Percentiles rank a stretch among this genome's conserved stretches.
Conservation (phyloP, 35 echinoderm and acorn worm genomes). For the Apostichopus californicus region DNA sequence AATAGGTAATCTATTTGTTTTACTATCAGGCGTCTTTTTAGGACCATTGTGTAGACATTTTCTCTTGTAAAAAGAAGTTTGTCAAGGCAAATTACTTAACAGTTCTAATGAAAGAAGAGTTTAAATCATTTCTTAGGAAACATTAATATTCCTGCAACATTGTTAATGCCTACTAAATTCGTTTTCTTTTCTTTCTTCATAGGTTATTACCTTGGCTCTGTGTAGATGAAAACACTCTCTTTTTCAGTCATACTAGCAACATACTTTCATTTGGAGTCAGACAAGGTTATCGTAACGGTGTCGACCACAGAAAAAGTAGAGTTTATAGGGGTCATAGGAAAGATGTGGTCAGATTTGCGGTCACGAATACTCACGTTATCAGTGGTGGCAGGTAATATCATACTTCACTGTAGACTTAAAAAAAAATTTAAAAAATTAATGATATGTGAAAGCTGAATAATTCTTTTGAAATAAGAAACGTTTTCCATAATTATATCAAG, state of each 20-base stretch:
- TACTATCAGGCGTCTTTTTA: too few relatives aligned
- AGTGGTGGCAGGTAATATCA: conserved; percentile 40
- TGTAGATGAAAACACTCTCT: conserved; percentile 5
- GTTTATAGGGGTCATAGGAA: conserved; percentile 12
- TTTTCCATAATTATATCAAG: too few relatives aligned
- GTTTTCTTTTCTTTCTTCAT: background rate
- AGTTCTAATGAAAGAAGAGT: too few relatives aligned
- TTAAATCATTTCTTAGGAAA: background rate
- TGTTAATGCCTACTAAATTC: background rate
- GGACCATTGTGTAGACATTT: too few relatives aligned
- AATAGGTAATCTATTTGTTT: too few relatives aligned
- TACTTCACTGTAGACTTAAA: too few relatives aligned
- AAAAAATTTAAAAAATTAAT: too few relatives aligned
- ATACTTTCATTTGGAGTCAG: background rate
- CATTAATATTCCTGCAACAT: background rate
- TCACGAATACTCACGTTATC: conserved; percentile 16
- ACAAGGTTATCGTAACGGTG: background rate
- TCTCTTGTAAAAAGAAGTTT: too few relatives aligned
- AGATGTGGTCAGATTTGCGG: conserved; percentile 45
- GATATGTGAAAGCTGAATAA: too few relatives aligned
- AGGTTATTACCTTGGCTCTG: conserved; percentile 47
- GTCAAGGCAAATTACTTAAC: background rate
- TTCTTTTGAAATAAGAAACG: too few relatives aligned
- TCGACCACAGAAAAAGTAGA: background rate
- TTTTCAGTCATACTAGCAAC: conserved; percentile 5